These are phyloP conservation scores for Capitulum mitella DNA, from an alignment of 2,888 invertebrate species.

Conservation along the genomic window DNA sequence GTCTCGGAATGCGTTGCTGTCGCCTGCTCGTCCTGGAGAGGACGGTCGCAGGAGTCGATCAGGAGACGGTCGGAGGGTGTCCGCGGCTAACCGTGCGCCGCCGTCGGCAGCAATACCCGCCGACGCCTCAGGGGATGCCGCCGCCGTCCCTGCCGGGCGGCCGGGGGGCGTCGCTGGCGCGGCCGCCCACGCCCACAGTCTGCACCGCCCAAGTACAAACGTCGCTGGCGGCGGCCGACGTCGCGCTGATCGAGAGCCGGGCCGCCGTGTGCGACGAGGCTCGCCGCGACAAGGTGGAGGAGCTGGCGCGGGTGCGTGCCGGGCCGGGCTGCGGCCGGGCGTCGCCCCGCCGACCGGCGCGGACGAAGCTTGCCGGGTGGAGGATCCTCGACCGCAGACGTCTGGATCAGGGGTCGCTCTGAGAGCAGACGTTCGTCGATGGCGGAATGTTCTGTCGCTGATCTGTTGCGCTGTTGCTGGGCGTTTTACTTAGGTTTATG, in stretches of 20 bases:
- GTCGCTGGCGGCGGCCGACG: constrained; percentile 38
- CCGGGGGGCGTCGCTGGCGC: background rate
- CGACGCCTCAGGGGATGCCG: constrained; percentile 24
- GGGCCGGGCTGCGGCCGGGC: background rate
- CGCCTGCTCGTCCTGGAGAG: too few species aligned
- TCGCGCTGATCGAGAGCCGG: constrained; percentile 75
- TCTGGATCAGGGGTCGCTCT: too few species aligned
- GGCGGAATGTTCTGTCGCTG: too few species aligned
- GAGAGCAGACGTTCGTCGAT: too few species aligned
- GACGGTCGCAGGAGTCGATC: too few species aligned
- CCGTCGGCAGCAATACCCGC: constrained; percentile 20
- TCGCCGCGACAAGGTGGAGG: constrained; percentile 91
- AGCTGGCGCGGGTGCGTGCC: constrained; percentile 70
- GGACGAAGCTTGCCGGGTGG: too few species aligned
- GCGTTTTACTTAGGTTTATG: too few species aligned
- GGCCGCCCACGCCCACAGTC: background rate
- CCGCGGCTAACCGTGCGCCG: background rate
- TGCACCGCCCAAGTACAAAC: constrained; percentile 38
- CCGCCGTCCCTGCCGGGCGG: constrained; percentile 25
- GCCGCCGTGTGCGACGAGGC: constrained; percentile 84
- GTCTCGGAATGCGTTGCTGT: too few species aligned
- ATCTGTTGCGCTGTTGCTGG: too few species aligned
- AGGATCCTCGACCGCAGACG: too few species aligned
- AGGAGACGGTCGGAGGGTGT: constrained; percentile 21
- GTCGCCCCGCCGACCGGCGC: too few species aligned